phyloP scores from a whole-genome alignment of 2,113 vertebrate species.

The Gobius niger region DNA sequence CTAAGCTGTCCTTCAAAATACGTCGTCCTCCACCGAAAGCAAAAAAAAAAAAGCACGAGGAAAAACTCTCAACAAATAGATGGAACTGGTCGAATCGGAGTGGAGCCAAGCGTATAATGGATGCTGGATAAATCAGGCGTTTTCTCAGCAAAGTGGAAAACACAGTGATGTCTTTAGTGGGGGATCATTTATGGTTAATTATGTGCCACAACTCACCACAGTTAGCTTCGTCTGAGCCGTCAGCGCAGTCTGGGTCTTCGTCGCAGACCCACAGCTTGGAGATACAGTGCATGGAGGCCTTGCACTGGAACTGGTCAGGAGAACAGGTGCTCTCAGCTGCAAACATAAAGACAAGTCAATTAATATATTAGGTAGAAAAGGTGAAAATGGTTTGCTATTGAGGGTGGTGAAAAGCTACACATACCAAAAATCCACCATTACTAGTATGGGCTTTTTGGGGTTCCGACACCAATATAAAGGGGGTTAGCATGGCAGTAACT shows the following conservation, averaged over 20 bases:
- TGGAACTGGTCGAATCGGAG: conserved; percentile 10
- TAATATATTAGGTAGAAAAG: no score
- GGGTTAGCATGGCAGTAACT: no score
- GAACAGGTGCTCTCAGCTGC: conserved; percentile 98
- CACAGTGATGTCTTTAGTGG: conserved; percentile 1
- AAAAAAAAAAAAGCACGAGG: not conserved
- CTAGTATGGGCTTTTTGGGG: no score
- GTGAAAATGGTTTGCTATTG: no score
- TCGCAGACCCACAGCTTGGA: conserved; percentile 98
- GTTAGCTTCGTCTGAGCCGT: conserved; percentile 94
- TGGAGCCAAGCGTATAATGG: conserved; percentile 49
- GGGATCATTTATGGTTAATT: conserved; percentile 56
- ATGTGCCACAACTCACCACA: conserved; percentile 85
- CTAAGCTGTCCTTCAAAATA: conserved; percentile 29
- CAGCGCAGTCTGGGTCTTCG: conserved; percentile 95
- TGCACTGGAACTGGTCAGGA: conserved; percentile 96
- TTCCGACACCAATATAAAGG: no score
- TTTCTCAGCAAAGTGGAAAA: conserved; percentile 23
- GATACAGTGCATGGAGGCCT: conserved; percentile 96
- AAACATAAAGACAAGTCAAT: conserved; percentile 1
- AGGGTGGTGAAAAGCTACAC: no score
- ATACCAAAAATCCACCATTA: no score
- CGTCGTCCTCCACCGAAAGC: not conserved
- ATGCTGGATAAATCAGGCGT: conserved; percentile 49
- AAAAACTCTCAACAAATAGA: conserved; percentile 4